Evolutionary conservation across 2,888 invertebrate species (phyloP), one percentile per base, ranked within the genome.

Genomic region (Thysanoteuthis rhombus): DNA sequence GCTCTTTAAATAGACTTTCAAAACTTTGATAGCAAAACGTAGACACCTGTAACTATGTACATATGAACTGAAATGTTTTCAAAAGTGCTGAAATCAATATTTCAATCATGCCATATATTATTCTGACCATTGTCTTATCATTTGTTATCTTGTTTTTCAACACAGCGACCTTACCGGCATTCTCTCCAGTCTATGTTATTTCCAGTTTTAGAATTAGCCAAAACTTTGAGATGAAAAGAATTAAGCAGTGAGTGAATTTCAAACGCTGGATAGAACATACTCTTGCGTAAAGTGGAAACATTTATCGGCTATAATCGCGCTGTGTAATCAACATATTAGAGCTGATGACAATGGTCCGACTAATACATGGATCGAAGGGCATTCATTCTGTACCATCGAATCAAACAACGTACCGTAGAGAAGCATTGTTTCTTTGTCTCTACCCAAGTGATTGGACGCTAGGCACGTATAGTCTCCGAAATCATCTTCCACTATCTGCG

Each of bases 401-500:
- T n/a, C 32, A 75, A 75, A 16, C 28, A 22, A 47, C 92, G 28
- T 93, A 94, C 94, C 94, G 90, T 93, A 89, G 5, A 94, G 38
- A 36, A 42, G 52, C 93, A 94, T 91, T 28, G 92, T 93, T 58
- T 93, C 93, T 28, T 92, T 75, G 25, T 93, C 94, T 36, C 90
- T 90, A 36, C 94, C 94, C 19, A 92, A 90, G 8, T 90, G 93
- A 92, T 94, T 94, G 32, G 93, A 93, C 36, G 94, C 93, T 32
- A 93, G 38, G n/a, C 94, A 94, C 28, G 93, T 93, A 52, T 94
- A 94, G 38, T 94, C 92, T 38, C 93, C 93, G 92, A 90, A 94
- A 45, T 93, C 93, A n/a, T 58, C 75, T 16, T n/a, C 92, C 40
- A 89, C 89, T 8, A 94, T 40, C 47, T 93, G 39, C 52, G 38